Percentiles rank a stretch among this genome's conserved stretches.
Conservation (phyloP, 2,888 invertebrate species). For the Eretmocerus hayati region DNA sequence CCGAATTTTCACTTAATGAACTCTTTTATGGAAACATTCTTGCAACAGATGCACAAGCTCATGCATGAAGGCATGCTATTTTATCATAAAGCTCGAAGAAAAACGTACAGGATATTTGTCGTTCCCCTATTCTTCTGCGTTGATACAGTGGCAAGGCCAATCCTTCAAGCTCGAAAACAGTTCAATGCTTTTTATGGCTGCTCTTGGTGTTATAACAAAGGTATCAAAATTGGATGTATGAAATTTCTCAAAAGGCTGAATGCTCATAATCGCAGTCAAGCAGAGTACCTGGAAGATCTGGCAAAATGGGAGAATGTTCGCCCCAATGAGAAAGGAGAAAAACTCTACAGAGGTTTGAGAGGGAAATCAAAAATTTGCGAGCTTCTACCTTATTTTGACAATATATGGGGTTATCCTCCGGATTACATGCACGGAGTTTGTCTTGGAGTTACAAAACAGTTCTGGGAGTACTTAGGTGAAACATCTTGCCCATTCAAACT, state of each 20-base stretch:
- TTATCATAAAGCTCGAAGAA: not conserved
- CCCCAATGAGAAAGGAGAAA: not conserved
- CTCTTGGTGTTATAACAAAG: not conserved
- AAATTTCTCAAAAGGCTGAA: not conserved
- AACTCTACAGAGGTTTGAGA: not conserved
- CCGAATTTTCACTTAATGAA: not conserved
- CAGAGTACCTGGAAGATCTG: not conserved
- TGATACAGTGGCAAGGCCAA: not conserved
- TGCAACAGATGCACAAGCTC: not conserved
- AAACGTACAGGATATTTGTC: not conserved
- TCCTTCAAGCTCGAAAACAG: not conserved
- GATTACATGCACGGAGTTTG: slow-evolving; percentile 1
- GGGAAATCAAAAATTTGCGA: not conserved
- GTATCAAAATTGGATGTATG: not conserved
- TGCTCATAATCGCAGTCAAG: not conserved
- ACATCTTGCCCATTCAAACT: no score
- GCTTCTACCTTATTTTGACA: not conserved
- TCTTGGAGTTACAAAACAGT: no score
- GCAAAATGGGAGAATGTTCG: no score
- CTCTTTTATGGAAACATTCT: not conserved
- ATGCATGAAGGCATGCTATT: not conserved
- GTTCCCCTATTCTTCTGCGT: not conserved
- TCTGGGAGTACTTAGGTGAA: not conserved
- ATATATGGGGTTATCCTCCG: not conserved
- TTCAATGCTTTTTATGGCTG: not conserved